Evolutionary conservation across 2,797 vertebrate genomes (phyloP).

Genomic region (Gymnothorax javanicus): DNA sequence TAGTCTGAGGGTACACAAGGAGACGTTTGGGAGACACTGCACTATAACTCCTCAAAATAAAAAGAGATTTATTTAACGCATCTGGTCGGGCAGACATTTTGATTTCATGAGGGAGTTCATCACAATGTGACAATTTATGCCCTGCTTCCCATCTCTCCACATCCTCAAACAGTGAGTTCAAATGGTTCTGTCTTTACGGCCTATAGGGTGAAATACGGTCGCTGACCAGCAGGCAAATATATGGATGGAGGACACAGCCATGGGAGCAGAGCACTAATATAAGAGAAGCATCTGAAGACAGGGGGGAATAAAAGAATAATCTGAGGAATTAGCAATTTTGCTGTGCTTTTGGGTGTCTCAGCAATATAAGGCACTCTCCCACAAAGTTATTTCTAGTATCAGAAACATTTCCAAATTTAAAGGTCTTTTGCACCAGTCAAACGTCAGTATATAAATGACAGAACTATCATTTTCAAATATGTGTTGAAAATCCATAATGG

Average conservation of each 20-base stretch:
- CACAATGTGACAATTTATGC: neutral
- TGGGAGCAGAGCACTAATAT: too few species aligned
- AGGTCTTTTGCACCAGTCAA: neutral
- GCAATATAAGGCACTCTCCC: too few species aligned
- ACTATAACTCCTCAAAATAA: neutral
- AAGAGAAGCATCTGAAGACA: neutral
- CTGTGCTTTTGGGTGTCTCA: neutral
- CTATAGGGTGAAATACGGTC: neutral
- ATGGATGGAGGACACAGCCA: neutral
- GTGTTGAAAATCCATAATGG: neutral
- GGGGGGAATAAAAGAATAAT: neutral
- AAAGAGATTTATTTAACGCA: neutral
- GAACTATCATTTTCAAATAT: slow-evolving; percentile 1
- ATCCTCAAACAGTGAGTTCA: neutral
- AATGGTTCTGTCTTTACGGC: neutral
- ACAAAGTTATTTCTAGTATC: neutral
- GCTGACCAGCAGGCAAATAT: neutral
- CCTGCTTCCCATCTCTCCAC: neutral
- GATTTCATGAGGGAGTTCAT: neutral
- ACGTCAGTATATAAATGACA: neutral
- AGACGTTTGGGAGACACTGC: neutral
- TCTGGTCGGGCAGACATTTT: neutral
- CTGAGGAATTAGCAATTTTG: neutral
- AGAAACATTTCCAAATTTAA: neutral
- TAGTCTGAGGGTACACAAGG: too few species aligned